These are phyloP conservation scores for Sitobion miscanthi DNA, from an alignment of 1,140 invertebrate genomes.

Conservation along the genomic window DNA sequence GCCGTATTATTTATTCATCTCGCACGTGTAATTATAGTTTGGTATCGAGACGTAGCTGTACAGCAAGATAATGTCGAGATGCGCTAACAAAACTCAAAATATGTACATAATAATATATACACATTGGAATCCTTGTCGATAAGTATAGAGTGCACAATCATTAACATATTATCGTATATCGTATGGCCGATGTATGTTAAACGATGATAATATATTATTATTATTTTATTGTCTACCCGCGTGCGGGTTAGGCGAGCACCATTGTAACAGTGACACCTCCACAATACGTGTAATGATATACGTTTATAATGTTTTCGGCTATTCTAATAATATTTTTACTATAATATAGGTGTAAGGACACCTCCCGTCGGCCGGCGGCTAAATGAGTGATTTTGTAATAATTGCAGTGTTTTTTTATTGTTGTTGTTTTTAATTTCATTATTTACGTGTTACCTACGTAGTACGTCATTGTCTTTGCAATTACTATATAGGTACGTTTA, in stretches of 20 bases:
- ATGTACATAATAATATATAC: background rate
- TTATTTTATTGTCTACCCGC: constrained; percentile 3
- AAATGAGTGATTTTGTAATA: constrained; percentile 9
- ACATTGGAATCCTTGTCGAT: background rate
- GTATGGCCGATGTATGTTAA: background rate
- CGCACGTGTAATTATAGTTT: background rate
- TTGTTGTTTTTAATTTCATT: background rate
- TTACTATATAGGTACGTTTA: background rate
- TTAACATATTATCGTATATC: background rate
- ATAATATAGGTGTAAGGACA: constrained; percentile 4
- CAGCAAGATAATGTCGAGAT: background rate
- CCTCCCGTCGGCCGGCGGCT: background rate
- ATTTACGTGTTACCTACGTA: background rate
- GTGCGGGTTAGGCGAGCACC: background rate
- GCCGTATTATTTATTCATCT: too few relatives aligned
- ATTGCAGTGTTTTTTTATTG: background rate
- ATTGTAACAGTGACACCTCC: constrained; percentile 4
- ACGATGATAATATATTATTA: background rate
- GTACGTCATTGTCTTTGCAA: background rate
- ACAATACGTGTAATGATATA: background rate
- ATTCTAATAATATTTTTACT: constrained; percentile 13
- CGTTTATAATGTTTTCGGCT: background rate
- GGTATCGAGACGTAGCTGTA: background rate
- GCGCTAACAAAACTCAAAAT: background rate
- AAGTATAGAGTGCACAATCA: background rate